These are phyloP conservation scores for Glandiceps talaboti DNA, from an alignment of 53 echinoderm and acorn worm genomes.

Conservation along the genomic window DNA sequence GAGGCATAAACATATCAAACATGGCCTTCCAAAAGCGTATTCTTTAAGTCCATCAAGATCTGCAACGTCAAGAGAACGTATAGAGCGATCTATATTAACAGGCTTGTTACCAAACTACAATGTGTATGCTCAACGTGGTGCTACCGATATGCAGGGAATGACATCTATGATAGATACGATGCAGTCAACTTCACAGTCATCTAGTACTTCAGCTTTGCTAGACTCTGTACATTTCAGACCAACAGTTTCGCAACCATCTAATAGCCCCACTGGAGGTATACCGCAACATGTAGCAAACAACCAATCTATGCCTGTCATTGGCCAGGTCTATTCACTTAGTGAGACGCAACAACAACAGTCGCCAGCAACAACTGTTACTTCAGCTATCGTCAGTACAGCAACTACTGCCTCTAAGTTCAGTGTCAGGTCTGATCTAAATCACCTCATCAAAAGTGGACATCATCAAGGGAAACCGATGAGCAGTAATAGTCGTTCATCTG, in stretches of 20 bases:
- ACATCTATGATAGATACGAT: background rate
- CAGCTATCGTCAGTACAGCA: background rate
- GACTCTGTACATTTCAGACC: background rate
- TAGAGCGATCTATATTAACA: background rate
- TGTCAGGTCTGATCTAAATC: background rate
- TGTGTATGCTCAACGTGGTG: background rate
- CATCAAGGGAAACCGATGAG: background rate
- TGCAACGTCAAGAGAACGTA: background rate
- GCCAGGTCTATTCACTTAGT: background rate
- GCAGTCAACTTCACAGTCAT: background rate
- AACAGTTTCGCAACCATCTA: background rate
- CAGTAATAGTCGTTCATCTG: too few relatives aligned
- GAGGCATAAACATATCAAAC: background rate
- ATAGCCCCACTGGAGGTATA: background rate
- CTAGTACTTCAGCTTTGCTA: background rate
- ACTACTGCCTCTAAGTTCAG: background rate
- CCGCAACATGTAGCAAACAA: background rate
- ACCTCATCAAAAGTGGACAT: too few relatives aligned
- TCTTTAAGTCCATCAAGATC: background rate
- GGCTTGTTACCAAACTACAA: background rate
- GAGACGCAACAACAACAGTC: background rate
- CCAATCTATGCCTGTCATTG: background rate
- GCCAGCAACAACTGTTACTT: background rate
- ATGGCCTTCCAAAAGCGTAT: background rate
- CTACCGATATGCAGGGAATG: background rate